Base-by-base conservation (phyloP, 2,888 invertebrate genomes). In the Ornithoptera alexandrae region DNA sequence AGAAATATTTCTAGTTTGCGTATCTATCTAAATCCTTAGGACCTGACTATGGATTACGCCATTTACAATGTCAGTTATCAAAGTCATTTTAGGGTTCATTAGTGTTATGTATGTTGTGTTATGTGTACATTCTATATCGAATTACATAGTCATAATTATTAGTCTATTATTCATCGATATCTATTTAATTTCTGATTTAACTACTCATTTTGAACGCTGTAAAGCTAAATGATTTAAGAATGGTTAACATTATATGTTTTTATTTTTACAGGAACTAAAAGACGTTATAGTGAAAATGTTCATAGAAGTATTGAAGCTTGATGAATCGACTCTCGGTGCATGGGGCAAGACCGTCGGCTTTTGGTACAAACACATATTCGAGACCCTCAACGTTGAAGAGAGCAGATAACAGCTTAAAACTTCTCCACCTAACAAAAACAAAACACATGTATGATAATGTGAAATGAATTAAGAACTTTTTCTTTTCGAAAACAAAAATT, bases 341-440 rank as follows among this genome's bases (percentile, higher is more conserved):
- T 89, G 88, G 88, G 79, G 73, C 1, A 78, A 76, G 70, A 83
- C 84, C 60, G 73, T 88, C 1, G 79, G 76, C 12, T 89, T 88
- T 74, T 84, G 86, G 70, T 87, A 85, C 71, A 78, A 78, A 59
- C 79, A 85, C 61, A 79, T 88, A 46, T 84, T 85, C 66, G 70
- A 77, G 42, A 78, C 73, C 62, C 72, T 82, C 18, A 70, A 66
- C 12, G 64, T 68, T n/a, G 53, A 72, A 3, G 68, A 68, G 24
- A 62, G 56, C 24, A 59, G 15, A 66, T 46, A 65, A 61, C 46
- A 65, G 30, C 36, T 65, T 10, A 39, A 53, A 53, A 5, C 15
- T 39, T 36, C n/a, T n/a, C n/a, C 17, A 10, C 1, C 4, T 18
- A 20, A 50, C 20, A n/a, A 57, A 10, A 17, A 7, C 3, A 39